Evolutionary conservation across 2,797 vertebrate species (phyloP), one percentile per base, ranked within the genome.

Genomic region (Amphiprion clarkii): DNA sequence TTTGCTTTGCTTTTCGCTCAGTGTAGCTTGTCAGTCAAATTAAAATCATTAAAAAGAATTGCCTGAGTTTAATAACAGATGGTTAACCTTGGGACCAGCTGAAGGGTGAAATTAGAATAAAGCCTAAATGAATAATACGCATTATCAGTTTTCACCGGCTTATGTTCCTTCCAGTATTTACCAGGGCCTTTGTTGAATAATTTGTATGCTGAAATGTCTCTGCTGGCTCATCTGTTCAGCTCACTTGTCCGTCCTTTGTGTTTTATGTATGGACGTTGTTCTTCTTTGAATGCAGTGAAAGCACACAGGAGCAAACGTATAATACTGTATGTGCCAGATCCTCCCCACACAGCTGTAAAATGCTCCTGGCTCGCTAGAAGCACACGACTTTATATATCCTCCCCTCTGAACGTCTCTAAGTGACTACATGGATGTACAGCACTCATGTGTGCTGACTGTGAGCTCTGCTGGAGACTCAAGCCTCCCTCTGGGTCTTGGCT

Each of bases 401-500:
- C 42, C n/a, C 14, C 60, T 71, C 55, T 62, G 65, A 74, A 27
- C 67, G 58, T 84, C 53, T 60, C 17, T 56, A 23, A 74, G 61
- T 55, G 74, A 39, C 44, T 61, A 25, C 68, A 71, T 53, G 68
- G 64, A 66, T 82, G 64, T 54, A 17, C 60, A 40, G 57, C 58
- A 17, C 76, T 81, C 51, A 12, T 67, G 61, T 83, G 61, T 73
- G 86, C 84, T 82, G 87, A 78, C 73, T 84, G 71, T 16, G 52
- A 81, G 71, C 88, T 78, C 84, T 74, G 77, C 81, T 82, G 77
- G 80, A 86, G 86, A 87, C 82, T 73, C 61, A 25, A 88, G 84
- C 86, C 84, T 88, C 86, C 86, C 88, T 87, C 74, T 67, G 78
- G 83, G 85, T 71, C 74, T 81, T 83, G 83, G 87, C 81, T 89